phyloP scores from a whole-genome alignment of 2,888 invertebrate species.

The Andrena dorsata region DNA sequence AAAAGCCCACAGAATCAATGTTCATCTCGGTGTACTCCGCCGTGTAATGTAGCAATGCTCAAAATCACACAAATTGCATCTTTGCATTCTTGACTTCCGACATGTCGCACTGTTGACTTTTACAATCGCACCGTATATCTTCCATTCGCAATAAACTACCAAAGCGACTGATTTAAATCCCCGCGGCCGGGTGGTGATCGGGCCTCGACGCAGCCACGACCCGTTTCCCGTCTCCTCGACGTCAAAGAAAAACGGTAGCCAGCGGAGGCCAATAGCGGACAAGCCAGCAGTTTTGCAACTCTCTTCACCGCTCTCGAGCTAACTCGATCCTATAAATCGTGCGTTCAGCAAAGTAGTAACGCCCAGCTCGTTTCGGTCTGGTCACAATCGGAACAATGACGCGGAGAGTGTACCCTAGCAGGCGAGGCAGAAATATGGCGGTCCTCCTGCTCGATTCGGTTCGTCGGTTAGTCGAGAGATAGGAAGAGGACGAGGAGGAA shows the following conservation, averaged over 20 bases:
- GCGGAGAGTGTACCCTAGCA: slow-evolving; percentile 66
- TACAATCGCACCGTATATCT: background rate
- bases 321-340: slow-evolving; percentile 72
- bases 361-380: slow-evolving; percentile 75
- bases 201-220: background rate
- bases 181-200: background rate
- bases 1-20: no score
- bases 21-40: no score
- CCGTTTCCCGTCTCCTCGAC: slow-evolving; percentile 19
- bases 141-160: background rate
- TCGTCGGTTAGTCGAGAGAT: slow-evolving; percentile 61
- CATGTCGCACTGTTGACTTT: background rate
- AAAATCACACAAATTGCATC: background rate
- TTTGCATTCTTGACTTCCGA: background rate
- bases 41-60: background rate
- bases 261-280: slow-evolving; percentile 41
- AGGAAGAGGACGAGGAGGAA: slow-evolving; percentile 47
- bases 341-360: slow-evolving; percentile 71
- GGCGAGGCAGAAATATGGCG: slow-evolving; percentile 74
- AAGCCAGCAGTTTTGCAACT: slow-evolving; percentile 68
- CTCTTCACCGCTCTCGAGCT: slow-evolving; percentile 58
- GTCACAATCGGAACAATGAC: slow-evolving; percentile 75
- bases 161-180: slow-evolving; percentile 5
- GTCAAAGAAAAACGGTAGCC: slow-evolving; percentile 48
- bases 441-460: slow-evolving; percentile 74